Base-by-base conservation (phyloP, 92 coral and sea anemone species). In the Isaurus tuberculatus region DNA sequence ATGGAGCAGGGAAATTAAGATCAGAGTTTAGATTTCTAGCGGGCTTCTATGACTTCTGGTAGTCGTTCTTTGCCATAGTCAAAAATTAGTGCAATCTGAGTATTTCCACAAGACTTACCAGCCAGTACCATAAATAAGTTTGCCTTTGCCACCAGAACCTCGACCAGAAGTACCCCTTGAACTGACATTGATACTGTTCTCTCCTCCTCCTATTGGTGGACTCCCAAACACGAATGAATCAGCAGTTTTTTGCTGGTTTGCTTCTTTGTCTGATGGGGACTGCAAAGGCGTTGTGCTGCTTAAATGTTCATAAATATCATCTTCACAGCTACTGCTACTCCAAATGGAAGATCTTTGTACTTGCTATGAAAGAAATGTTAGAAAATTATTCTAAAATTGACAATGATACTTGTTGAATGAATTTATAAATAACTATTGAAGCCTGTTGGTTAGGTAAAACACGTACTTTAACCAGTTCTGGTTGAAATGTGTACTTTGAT, bases 141-240 rank as follows among this genome's bases (percentile, higher is more conserved):
- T 93, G n/a, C 97, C 97, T 61, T 89, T 93, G 44, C 97, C 94
- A 16, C 89, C 97, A 3, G 94, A 91, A 0, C 89, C 90, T 60
- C 97, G 85, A 16, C 84, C 79, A 36, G 80, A 73, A 15, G 90
- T 89, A 4, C 92, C 85, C 63, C 97, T 92, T 5, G 88, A 73
- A 36, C 87, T 91, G 10, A 90, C 53, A 40, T 74, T 84, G 51
- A 72, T 73, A 33, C 65, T 43, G 6, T 84, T 4, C 1, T 88
- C 93, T 27, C 74, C 92, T 28, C 91, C 81, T 14, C 83, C 84
- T 32, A 31, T 69, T 29, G 91, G 84, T 22, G 89, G 87, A 48
- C 87, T 80, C 19, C 86, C 88, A 79, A 79, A 88, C 20, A 79
- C 66, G 72, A 88, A 88, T 6, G 92, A 64, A 8, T 86, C 90